Conservation (phyloP, 2,888 invertebrate species). For the Caenorhabditis angaria region DNA sequence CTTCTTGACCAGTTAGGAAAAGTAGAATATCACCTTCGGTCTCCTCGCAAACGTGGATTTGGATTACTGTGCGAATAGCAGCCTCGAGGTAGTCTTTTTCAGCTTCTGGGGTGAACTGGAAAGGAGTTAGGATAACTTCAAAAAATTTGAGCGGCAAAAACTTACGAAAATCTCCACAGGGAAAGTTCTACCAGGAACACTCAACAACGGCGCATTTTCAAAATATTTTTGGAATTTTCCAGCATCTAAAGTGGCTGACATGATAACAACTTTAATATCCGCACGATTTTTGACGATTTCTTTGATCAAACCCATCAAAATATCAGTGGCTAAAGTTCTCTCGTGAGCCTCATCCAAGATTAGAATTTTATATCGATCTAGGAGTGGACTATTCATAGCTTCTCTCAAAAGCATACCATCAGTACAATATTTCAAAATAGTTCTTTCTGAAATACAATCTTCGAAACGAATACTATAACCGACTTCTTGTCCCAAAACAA, state of each 20-base stretch:
- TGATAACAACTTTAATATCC: constrained; percentile 95
- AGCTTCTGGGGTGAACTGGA: constrained; percentile 91
- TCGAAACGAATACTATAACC: constrained; percentile 98
- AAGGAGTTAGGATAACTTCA: background rate
- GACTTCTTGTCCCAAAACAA: constrained; percentile 87
- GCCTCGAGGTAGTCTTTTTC: constrained; percentile 97
- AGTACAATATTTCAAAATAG: constrained; percentile 83
- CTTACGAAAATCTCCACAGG: constrained; percentile 89
- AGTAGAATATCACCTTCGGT: constrained; percentile 85
- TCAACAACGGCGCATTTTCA: constrained; percentile 96
- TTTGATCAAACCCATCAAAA: constrained; percentile 90
- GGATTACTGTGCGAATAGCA: constrained; percentile 94
- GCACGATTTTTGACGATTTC: constrained; percentile 91
- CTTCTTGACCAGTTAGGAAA: constrained; percentile 86
- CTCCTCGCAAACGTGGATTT: constrained; percentile 86
- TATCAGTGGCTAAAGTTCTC: constrained; percentile 95
- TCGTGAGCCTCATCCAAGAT: constrained; percentile 98
- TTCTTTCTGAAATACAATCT: constrained; percentile 93
- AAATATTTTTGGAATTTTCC: constrained; percentile 98
- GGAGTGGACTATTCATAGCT: constrained; percentile 98
- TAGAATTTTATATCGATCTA: constrained; percentile 93
- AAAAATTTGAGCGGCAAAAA: constrained; percentile 9
- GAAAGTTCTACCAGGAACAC: constrained; percentile 93
- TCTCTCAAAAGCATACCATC: constrained; percentile 91
- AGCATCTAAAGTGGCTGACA: constrained; percentile 98